Base-by-base conservation (phyloP, 2,113 vertebrate genomes). In the Syrmaticus mikado region DNA sequence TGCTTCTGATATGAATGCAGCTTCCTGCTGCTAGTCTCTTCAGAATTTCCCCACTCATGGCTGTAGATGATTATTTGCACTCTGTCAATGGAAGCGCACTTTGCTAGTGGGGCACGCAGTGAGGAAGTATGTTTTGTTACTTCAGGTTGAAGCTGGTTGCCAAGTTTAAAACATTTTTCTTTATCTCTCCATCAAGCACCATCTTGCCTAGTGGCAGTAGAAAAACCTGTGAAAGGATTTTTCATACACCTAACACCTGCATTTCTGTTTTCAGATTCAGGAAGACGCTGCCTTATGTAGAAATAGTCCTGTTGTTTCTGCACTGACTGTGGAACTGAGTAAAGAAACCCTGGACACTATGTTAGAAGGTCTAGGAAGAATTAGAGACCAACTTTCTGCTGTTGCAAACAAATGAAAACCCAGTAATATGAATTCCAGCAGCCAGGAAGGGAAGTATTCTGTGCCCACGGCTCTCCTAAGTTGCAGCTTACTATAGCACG, bases 261-360 rank as follows among this genome's bases (percentile, higher is more conserved):
- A 10, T 94, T 97, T 74, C 48, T 92, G 0, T 97, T 95, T 93
- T 32, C 97, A 99, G 99, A 98, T 99, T 88, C 98, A 98, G 85
- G 99, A 99, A 77, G 96, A 98, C 10, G 94, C 96, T 75, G 97
- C 94, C 52, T 95, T 97, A 21, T 96, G 97, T 8, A 95, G 94
- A 30, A 94, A 94, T 18, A 96, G 97, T 60, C 95, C 98, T 40
- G 87, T 95, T 15, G 75, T 98, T 60, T 98, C 98, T 19, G 97
- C 98, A 7, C 92, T 99, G 94, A 99, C 98, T 17, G 88, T 99
- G 98, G 99, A 99, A 94, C 96, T 99, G 90, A 99, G 98, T 93
- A 98, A 98, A 84, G 99, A 99, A 96, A 99, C 99, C 4, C 94
- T 99, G 97, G 99, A 99, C 96, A 99, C 99, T 12, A 99, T 99